Conservation (phyloP, 1,140 invertebrate genomes). For the Rhopalosiphum padi region DNA sequence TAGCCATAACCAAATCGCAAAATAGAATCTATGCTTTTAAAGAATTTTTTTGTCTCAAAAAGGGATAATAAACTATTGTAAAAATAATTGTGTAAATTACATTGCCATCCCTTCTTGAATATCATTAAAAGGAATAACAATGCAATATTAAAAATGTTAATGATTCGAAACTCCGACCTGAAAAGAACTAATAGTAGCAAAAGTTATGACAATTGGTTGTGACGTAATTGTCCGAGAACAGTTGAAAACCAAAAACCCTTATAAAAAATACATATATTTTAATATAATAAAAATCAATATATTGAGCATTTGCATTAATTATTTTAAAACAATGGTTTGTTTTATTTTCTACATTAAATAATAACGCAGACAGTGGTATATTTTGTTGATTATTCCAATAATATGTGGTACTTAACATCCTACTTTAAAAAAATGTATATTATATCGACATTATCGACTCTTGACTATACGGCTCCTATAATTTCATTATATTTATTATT, state of each 20-base stretch:
- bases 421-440: background rate
- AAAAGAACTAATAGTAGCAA: background rate
- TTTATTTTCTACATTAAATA: background rate
- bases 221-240: background rate
- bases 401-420: background rate
- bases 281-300: background rate
- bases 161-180: background rate
- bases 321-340: background rate
- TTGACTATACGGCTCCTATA: background rate
- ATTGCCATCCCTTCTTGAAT: background rate
- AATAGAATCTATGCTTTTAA: background rate
- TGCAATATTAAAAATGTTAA: slow-evolving; percentile 16
- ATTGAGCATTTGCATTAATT: background rate
- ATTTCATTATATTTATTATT: too few relatives aligned
- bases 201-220: background rate
- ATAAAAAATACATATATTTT: background rate
- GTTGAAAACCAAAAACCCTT: background rate
- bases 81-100: background rate
- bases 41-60: background rate
- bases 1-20: background rate
- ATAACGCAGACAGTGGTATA: background rate
- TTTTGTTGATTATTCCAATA: background rate
- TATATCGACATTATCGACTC: background rate
- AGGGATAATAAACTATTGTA: slow-evolving; percentile 22
- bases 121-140: background rate